Evolutionary conservation across 2,113 vertebrate genomes (phyloP).

Genomic region (Cyanistes caeruleus): DNA sequence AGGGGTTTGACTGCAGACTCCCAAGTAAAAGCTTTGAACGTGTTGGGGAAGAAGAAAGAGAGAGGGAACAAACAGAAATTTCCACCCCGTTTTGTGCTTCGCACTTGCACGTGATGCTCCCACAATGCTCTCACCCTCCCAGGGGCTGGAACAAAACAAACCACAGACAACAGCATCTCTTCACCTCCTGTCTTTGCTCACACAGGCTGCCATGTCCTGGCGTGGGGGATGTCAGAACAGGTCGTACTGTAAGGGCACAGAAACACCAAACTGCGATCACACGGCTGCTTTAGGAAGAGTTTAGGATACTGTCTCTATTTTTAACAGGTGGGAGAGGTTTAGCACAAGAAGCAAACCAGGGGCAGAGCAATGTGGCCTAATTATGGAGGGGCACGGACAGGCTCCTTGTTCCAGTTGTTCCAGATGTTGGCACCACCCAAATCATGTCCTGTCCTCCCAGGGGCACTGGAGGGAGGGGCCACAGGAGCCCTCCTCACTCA

Average conservation of each 20-base stretch:
- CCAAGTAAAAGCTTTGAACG: background rate
- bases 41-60: background rate
- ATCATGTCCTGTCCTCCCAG: background rate
- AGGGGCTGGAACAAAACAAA: background rate
- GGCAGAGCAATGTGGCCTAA: accelerated
- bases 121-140: background rate
- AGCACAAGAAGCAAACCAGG: background rate
- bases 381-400: background rate
- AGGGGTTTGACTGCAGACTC: background rate
- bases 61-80: background rate
- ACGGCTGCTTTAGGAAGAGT: background rate
- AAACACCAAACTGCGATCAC: background rate
- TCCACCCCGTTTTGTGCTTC: background rate
- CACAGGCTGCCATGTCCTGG: background rate
- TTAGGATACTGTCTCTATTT: background rate
- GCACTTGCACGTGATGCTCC: background rate
- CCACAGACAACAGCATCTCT: background rate
- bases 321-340: background rate
- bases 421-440: background rate
- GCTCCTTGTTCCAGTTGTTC: background rate
- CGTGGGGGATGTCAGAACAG: accelerated
- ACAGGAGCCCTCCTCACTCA: background rate
- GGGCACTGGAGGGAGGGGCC: accelerated
- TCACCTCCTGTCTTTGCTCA: background rate
- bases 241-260: accelerated